Evolutionary conservation across 2,797 vertebrate genomes (phyloP).

Genomic region (Steatocranus sp.): DNA sequence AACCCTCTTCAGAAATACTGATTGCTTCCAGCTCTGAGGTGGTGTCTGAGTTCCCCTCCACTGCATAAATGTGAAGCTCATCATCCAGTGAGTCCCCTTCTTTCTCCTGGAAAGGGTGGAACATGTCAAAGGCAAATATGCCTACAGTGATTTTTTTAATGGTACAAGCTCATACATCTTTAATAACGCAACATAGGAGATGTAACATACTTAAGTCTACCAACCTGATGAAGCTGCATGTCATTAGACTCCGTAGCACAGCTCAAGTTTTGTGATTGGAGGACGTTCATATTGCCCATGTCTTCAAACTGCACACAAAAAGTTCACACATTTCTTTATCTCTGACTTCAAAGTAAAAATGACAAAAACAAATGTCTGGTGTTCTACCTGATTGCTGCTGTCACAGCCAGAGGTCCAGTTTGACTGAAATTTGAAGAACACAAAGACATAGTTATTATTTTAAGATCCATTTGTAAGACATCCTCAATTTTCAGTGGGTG

Average conservation of each 20-base stretch:
- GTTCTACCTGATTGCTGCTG: conserved; percentile 1
- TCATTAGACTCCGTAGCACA: background rate
- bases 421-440: background rate
- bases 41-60: conserved; percentile 6
- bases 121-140: background rate
- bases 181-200: background rate
- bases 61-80: conserved; percentile 29
- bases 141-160: no score
- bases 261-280: background rate
- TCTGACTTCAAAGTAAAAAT: background rate
- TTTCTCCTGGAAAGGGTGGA: background rate
- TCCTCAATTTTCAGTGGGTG: background rate
- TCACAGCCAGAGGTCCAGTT: background rate
- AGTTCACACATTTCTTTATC: background rate
- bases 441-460: background rate
- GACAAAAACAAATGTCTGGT: background rate
- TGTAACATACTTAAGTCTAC: background rate
- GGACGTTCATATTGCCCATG: background rate
- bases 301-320: background rate
- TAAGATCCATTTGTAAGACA: background rate
- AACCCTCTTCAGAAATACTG: background rate
- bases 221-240: conserved; percentile 10
- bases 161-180: background rate
- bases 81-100: conserved; percentile 17
- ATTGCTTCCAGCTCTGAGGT: conserved; percentile 38